Evolutionary conservation across 2,113 vertebrate species (phyloP).

Genomic region (Anolis sagrei): DNA sequence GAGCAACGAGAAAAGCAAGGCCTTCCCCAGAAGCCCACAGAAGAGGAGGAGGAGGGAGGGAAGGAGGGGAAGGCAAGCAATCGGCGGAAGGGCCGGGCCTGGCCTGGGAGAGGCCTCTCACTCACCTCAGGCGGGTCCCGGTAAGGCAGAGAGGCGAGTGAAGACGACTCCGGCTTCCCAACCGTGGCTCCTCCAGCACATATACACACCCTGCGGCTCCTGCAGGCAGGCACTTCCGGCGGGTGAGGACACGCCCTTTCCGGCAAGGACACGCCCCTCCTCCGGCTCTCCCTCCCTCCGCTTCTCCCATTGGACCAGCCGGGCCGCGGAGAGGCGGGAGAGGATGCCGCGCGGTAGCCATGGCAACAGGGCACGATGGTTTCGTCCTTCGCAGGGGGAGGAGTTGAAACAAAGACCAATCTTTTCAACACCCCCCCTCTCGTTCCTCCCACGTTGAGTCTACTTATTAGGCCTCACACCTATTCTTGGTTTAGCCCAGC

Average conservation of each 20-base stretch:
- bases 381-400: background rate
- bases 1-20: too few relatives aligned
- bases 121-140: constrained; percentile 38
- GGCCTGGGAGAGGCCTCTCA: too few relatives aligned
- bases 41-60: too few relatives aligned
- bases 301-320: constrained; percentile 30
- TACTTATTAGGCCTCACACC: background rate
- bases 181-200: background rate
- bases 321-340: constrained; percentile 17
- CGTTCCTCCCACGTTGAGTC: background rate
- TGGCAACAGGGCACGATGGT: background rate
- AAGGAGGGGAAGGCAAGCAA: background rate
- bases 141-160: background rate
- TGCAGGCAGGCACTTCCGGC: constrained; percentile 47
- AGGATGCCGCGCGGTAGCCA: background rate
- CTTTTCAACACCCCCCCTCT: too few relatives aligned
- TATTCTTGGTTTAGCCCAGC: background rate
- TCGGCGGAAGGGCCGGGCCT: too few relatives aligned
- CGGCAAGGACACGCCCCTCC: constrained; percentile 27
- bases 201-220: constrained; percentile 56
- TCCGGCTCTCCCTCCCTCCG: background rate
- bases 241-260: constrained; percentile 10
- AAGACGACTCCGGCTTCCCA: background rate
- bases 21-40: too few relatives aligned
- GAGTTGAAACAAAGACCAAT: background rate